phyloP scores from a whole-genome alignment of 2,113 vertebrate genomes.

The Calidris pygmaea region DNA sequence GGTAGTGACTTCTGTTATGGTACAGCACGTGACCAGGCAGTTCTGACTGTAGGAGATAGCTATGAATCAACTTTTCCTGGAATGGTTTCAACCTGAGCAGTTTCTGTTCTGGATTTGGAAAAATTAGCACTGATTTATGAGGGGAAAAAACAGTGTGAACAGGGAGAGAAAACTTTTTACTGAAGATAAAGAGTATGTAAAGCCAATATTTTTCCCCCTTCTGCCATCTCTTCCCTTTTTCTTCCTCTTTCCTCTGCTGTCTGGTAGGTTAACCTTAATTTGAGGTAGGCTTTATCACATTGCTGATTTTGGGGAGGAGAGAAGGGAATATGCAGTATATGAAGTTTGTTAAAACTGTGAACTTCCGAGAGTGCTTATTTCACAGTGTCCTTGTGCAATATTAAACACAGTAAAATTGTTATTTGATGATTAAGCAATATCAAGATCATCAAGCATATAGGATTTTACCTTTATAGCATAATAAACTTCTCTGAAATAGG shows the following conservation, averaged over 20 bases:
- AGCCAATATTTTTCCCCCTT: accelerated
- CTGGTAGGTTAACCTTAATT: not conserved
- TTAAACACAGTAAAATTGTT: not conserved
- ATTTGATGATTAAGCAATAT: not conserved
- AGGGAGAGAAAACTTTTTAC: not conserved
- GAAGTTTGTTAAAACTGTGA: not conserved
- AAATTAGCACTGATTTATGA: not conserved
- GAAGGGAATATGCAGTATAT: not conserved
- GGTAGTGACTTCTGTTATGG: not conserved
- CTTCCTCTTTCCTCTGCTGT: not conserved
- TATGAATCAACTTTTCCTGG: not conserved
- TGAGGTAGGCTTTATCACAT: not conserved
- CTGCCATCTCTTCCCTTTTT: not conserved
- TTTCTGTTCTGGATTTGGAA: not conserved
- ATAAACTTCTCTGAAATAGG: not conserved
- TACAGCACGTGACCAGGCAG: accelerated
- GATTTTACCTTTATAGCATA: not conserved
- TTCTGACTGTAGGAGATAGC: not conserved
- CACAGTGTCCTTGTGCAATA: not conserved
- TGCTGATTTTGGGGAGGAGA: not conserved
- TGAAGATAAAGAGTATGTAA: not conserved
- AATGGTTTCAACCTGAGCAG: not conserved
- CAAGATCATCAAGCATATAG: not conserved
- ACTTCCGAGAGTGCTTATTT: not conserved
- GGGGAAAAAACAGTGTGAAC: accelerated